Conservation (phyloP, 2,888 invertebrate genomes). For the Diloba caeruleocephala region DNA sequence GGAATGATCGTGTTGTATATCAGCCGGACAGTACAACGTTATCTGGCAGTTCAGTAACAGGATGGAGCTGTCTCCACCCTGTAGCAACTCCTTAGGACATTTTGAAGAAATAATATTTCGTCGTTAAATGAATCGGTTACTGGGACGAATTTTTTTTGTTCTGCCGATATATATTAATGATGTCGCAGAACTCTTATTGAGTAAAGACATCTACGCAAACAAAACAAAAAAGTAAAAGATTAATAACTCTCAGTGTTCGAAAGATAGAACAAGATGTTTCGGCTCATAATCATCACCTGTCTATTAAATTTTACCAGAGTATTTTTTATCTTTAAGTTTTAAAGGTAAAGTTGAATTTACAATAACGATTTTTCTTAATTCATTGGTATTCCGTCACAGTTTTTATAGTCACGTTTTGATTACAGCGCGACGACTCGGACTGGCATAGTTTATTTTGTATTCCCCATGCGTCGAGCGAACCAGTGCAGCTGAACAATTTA, state of each 20-base stretch:
- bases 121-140: too few relatives aligned
- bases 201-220: too few relatives aligned
- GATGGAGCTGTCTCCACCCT: too few relatives aligned
- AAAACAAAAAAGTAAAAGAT: conserved; percentile 9
- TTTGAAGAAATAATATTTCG: too few relatives aligned
- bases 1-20: too few relatives aligned
- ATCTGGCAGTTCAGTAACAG: too few relatives aligned
- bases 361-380: conserved; percentile 45
- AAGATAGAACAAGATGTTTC: conserved; percentile 38
- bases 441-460: conserved; percentile 64
- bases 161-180: not conserved
- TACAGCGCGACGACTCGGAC: conserved; percentile 42
- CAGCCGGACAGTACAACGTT: too few relatives aligned
- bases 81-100: too few relatives aligned
- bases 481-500: conserved; percentile 48
- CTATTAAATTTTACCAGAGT: conserved; percentile 1
- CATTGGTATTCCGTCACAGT: conserved; percentile 68
- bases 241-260: conserved; percentile 25
- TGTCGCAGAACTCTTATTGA: conserved; percentile 5
- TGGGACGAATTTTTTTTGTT: not conserved
- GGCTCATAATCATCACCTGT: conserved; percentile 32
- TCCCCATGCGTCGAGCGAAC: conserved; percentile 69
- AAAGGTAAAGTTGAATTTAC: conserved; percentile 15
- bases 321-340: not conserved
- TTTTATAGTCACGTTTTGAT: conserved; percentile 69